Percentiles rank a stretch among this genome's conserved stretches.
Conservation (phyloP, 2,113 vertebrate species). For the Dicrurus megarhynchus region DNA sequence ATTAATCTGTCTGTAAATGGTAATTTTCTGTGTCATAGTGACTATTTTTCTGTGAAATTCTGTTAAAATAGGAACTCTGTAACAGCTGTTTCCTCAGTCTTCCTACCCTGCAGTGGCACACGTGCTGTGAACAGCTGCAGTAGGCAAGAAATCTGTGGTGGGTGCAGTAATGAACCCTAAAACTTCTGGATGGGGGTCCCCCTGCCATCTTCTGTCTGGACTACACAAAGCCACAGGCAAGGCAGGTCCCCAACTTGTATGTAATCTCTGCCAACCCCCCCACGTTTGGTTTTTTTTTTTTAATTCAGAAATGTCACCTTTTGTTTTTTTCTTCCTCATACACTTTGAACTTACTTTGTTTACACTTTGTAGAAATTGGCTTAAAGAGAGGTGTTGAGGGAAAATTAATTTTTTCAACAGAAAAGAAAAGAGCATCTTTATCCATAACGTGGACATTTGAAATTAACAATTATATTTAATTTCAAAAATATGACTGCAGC, state of each 20-base stretch:
- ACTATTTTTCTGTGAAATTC: not conserved
- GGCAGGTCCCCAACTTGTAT: not conserved
- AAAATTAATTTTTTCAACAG: not conserved
- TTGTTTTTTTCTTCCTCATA: not conserved
- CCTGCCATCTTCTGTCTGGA: not conserved
- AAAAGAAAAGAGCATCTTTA: not conserved
- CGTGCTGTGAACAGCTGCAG: not conserved
- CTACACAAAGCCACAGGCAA: not conserved
- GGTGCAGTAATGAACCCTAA: not conserved
- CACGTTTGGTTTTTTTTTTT: too few relatives aligned
- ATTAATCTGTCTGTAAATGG: not conserved
- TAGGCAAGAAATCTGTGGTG: not conserved
- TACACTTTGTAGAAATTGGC: not conserved
- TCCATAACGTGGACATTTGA: not conserved
- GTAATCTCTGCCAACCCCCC: not conserved
- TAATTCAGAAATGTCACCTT: not conserved
- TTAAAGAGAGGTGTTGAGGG: not conserved
- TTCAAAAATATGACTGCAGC: not conserved
- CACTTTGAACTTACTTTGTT: not conserved
- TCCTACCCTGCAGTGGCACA: rapidly evolving
- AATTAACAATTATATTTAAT: not conserved
- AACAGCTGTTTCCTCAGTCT: not conserved
- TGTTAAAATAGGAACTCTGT: not conserved
- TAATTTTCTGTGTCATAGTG: not conserved
- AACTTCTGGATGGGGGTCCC: not conserved